These are phyloP conservation scores for Drosophila paracracens DNA, from an alignment of 2,888 invertebrate genomes.

Conservation along the genomic window DNA sequence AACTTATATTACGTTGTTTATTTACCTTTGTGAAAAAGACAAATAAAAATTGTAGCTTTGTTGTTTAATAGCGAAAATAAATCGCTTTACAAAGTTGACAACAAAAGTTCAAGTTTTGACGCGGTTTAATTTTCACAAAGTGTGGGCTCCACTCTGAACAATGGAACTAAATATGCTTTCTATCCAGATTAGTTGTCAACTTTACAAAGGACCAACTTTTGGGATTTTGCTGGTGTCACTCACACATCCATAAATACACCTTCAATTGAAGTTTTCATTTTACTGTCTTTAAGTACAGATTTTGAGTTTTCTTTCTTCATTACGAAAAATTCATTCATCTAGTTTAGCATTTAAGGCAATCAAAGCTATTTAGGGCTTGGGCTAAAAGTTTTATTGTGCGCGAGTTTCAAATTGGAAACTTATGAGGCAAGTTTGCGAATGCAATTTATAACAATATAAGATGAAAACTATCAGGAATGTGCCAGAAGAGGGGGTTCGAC, in stretches of 20 bases:
- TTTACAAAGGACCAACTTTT: conserved; percentile 30
- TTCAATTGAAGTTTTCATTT: conserved; percentile 5
- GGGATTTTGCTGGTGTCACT: neutral
- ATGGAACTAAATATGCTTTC: conserved; percentile 9
- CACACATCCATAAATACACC: conserved; percentile 11
- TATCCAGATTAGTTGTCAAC: conserved; percentile 18
- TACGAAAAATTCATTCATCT: conserved; percentile 5
- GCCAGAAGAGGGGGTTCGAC: neutral
- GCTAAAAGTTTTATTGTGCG: conserved; percentile 32
- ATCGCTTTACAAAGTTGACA: conserved; percentile 32
- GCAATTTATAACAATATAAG: conserved; percentile 55
- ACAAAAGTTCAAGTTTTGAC: conserved; percentile 39
- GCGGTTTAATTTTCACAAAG: conserved; percentile 32
- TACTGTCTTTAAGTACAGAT: neutral
- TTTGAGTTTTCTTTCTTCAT: conserved; percentile 17
- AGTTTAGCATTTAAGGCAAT: conserved; percentile 3
- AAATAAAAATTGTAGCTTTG: conserved; percentile 53
- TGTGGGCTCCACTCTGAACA: conserved; percentile 19
- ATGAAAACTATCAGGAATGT: neutral
- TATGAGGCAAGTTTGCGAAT: conserved; percentile 47
- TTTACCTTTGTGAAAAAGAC: conserved; percentile 57
- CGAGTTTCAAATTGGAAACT: conserved; percentile 47
- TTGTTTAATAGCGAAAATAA: conserved; percentile 29
- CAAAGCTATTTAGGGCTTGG: conserved; percentile 29
- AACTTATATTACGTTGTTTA: conserved; percentile 42